Conservation (phyloP, 2,113 vertebrate genomes). For the Coracopsis vasa region DNA sequence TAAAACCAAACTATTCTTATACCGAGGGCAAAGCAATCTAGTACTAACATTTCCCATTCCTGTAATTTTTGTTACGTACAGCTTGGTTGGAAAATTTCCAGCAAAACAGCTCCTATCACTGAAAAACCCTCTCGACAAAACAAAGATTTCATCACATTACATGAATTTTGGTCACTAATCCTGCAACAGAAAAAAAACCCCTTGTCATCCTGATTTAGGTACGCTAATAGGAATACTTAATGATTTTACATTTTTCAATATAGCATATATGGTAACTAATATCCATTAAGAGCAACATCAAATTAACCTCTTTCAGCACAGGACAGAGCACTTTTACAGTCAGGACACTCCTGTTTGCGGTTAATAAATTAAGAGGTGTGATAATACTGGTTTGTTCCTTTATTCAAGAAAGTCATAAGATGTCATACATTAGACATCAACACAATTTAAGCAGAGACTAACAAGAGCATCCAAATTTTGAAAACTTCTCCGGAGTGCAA, state of each 20-base stretch:
- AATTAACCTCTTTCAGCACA: background rate
- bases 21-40: background rate
- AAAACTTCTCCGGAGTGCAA: background rate
- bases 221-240: background rate
- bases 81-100: background rate
- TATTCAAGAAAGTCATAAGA: background rate
- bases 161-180: background rate
- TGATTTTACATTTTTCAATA: background rate
- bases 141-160: background rate
- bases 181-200: background rate
- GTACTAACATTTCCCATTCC: background rate
- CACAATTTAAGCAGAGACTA: background rate
- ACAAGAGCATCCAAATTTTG: background rate
- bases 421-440: background rate
- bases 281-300: background rate
- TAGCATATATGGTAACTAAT: background rate
- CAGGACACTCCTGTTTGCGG: background rate
- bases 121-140: background rate
- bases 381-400: background rate
- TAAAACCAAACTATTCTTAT: background rate
- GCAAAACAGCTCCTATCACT: background rate
- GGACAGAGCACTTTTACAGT: background rate
- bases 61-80: background rate
- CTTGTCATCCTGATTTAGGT: background rate
- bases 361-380: background rate